These are phyloP conservation scores for Urophycis tenuis DNA, from an alignment of 2,797 vertebrate genomes.

Conservation along the genomic window DNA sequence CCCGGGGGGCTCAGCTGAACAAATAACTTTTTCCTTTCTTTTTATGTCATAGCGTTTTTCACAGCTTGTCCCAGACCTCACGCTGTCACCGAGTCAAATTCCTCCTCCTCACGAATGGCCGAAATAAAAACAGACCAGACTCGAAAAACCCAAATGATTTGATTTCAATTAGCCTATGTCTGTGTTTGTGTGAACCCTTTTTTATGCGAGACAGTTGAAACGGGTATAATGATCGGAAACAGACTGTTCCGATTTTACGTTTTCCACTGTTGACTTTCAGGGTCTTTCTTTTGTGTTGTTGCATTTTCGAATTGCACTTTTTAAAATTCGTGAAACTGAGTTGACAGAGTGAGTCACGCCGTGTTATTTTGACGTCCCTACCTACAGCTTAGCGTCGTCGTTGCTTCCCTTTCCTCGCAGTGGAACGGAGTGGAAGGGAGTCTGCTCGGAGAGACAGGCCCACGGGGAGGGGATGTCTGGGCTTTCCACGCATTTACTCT, in stretches of 20 bases:
- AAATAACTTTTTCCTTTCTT: constrained; percentile 53
- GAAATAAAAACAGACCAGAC: constrained; percentile 3
- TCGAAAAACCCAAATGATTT: neutral
- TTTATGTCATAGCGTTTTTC: constrained; percentile 19
- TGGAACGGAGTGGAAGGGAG: neutral
- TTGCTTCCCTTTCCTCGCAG: neutral
- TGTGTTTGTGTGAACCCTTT: neutral
- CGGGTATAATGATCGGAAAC: neutral
- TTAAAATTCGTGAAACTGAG: neutral
- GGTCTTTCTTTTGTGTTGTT: neutral
- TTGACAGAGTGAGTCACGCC: neutral
- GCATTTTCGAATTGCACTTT: neutral
- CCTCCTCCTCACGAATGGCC: constrained; percentile 5
- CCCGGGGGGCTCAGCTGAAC: constrained; percentile 57
- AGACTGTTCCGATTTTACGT: neutral
- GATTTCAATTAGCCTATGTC: neutral
- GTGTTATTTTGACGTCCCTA: neutral
- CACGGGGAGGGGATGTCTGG: neutral
- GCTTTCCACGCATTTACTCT: neutral
- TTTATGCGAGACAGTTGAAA: neutral
- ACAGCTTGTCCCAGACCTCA: constrained; percentile 20
- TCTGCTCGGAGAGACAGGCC: neutral
- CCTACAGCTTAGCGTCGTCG: too few relatives aligned
- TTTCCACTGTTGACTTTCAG: neutral
- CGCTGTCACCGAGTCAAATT: constrained; percentile 23